Conservation (phyloP, 1,140 invertebrate species). For the Drosophila teissieri region DNA sequence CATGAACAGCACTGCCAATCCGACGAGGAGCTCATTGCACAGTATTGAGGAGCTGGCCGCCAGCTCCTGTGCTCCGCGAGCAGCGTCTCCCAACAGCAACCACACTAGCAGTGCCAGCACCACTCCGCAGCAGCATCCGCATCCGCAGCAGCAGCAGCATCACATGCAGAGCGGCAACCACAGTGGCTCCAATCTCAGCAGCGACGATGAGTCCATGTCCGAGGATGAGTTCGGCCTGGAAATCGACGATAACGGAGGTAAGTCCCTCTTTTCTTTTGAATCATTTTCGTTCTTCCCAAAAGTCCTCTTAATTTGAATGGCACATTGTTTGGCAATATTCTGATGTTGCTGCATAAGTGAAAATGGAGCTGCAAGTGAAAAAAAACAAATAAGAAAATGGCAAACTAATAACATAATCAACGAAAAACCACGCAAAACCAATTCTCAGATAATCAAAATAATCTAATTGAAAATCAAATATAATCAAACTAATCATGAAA, state of each 20-base stretch:
- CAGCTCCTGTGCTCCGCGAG: conserved; percentile 63
- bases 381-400: neutral
- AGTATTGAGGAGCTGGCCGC: conserved; percentile 75
- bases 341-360: conserved; percentile 31
- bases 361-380: neutral
- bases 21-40: conserved; percentile 55
- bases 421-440: neutral
- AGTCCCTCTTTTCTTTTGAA: conserved; percentile 16
- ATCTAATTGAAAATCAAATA: neutral
- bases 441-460: neutral
- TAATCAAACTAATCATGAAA: neutral
- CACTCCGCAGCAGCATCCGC: conserved; percentile 13
- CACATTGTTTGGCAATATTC: conserved; percentile 53
- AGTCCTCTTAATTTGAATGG: neutral
- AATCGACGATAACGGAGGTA: conserved; percentile 73
- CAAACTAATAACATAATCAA: neutral
- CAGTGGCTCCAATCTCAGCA: conserved; percentile 67
- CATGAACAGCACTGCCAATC: conserved; percentile 53
- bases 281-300: no score
- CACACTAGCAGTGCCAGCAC: conserved; percentile 25
- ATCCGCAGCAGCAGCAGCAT: conserved; percentile 47
- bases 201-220: conserved; percentile 74
- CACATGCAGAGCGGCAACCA: conserved; percentile 54
- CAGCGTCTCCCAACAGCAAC: conserved; percentile 30
- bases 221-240: conserved; percentile 74